Percentiles rank a stretch among this genome's conserved stretches.
phyloP scores from a whole-genome alignment of 2,113 vertebrate species.

The Fregetta grallaria region DNA sequence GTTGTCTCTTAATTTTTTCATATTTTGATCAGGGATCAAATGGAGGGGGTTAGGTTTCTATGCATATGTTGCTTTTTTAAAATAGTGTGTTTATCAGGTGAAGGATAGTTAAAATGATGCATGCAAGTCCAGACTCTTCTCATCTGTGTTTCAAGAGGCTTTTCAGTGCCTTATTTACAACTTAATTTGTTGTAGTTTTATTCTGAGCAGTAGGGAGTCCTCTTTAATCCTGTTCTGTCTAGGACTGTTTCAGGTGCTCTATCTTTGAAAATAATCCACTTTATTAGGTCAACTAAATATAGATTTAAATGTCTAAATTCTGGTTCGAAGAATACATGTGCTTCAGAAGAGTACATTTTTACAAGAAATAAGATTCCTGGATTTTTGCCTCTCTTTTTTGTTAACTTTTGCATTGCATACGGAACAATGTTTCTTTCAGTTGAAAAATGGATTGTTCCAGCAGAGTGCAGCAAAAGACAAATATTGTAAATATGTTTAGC shows the following conservation, averaged over 20 bases:
- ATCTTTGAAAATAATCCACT: background rate
- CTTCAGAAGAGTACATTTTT: background rate
- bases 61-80: background rate
- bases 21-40: background rate
- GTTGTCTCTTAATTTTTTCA: background rate
- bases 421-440: background rate
- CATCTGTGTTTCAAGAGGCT: background rate
- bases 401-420: background rate
- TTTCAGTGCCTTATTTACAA: background rate
- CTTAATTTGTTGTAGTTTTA: background rate
- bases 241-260: background rate
- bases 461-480: slow-evolving; percentile 78
- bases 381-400: background rate
- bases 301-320: background rate
- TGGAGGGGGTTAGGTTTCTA: background rate
- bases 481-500: slow-evolving; percentile 36
- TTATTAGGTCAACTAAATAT: background rate
- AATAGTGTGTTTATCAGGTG: background rate
- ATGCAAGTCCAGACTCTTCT: background rate
- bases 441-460: slow-evolving; percentile 63
- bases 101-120: background rate
- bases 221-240: background rate
- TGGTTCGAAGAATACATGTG: background rate
- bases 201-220: background rate
- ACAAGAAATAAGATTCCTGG: background rate